Base-by-base conservation (phyloP, 2,797 vertebrate species). In the Melanotaenia boesemani region DNA sequence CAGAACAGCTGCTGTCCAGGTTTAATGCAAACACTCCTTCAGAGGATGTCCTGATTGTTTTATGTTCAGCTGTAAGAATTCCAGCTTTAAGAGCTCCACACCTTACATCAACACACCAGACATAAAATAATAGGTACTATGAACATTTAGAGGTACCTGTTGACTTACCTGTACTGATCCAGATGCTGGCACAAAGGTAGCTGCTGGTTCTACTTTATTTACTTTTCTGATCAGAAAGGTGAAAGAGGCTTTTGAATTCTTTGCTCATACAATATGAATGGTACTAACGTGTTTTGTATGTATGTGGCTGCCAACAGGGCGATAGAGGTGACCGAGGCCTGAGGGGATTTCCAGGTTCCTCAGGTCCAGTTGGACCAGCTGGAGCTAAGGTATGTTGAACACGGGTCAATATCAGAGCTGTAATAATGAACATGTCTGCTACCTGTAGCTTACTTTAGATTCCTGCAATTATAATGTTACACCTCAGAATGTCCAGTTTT, bases 301-400 rank as follows among this genome's bases (percentile, higher is more conserved):
- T 28, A 7, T 30, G 48, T 50, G 48, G 48, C 13, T 18, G 34
- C 79, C 16, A 8, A 70, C 84, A 97, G 96, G 96, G 96, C 15
- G 96, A 97, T 57, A 86, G 93, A 44, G 96, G 96, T 61, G 95
- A 95, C 68, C 95, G 95, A 83, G 96, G 96, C 11, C 74, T 86
- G 28, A 88, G 94, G 88, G 96, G 96, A 75, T 85, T 83, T 0
- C 70, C 85, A 67, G 96, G 97, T 55, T 64, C 81, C 37, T 81
- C 44, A 54, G 97, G 96, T 52, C 79, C 78, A 48, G 67, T 73
- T 18, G 96, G 97, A 67, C 89, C 94, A 0, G 60, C 93, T 48
- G 96, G 97, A 77, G 92, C 95, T 41, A 97, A 97, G 94, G 96
- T 97, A 85, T 12, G 37, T 39, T 39, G 10, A 39, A 39, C 37